Evolutionary conservation across 2,797 vertebrate genomes (phyloP).

Genomic region (Echiichthys vipera): DNA sequence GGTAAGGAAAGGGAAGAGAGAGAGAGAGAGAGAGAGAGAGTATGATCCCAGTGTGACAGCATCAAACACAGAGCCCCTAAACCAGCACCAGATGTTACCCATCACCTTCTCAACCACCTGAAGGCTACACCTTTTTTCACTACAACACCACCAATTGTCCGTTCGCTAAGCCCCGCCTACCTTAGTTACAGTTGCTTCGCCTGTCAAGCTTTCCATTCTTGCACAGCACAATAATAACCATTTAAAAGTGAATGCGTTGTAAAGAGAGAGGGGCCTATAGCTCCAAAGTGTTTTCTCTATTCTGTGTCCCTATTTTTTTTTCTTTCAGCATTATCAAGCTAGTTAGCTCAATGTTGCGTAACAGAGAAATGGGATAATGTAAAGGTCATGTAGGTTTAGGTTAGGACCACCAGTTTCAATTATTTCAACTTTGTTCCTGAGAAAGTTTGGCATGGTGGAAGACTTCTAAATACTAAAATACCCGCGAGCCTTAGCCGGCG

Average conservation of each 20-base stretch:
- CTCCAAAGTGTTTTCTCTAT: no score
- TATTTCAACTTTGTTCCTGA: not conserved
- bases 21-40: not conserved
- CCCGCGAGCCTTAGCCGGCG: not conserved
- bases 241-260: not conserved
- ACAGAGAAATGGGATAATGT: not conserved
- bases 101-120: constrained; percentile 59
- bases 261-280: no score
- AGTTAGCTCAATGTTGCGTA: not conserved
- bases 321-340: not conserved
- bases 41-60: constrained; percentile 2
- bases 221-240: not conserved
- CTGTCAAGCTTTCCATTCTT: constrained; percentile 29
- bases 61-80: constrained; percentile 7
- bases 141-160: constrained; percentile 42
- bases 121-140: constrained; percentile 28
- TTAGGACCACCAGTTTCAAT: not conserved
- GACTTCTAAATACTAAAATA: not conserved
- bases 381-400: not conserved
- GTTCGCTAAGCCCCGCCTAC: constrained; percentile 2
- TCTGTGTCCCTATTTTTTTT: no score
- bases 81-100: constrained; percentile 68
- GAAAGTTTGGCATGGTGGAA: not conserved
- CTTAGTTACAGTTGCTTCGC: not conserved
- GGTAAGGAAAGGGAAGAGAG: constrained; percentile 24